These are phyloP conservation scores for Puma concolor DNA, from an alignment of 2,113 vertebrate species.

Conservation along the genomic window DNA sequence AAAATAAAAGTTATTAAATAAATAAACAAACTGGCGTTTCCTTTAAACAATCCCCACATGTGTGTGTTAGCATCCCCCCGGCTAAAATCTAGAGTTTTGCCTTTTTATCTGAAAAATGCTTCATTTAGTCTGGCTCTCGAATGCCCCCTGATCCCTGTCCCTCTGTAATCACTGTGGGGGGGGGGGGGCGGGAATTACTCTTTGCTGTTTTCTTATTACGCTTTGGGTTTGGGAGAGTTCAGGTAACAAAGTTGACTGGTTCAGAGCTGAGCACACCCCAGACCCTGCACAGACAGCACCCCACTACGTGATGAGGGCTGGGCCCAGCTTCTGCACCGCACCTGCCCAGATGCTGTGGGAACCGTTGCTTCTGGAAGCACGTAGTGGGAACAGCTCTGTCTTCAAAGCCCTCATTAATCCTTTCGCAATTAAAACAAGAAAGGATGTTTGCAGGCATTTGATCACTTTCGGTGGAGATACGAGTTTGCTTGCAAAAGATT, in stretches of 20 bases:
- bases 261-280: background rate
- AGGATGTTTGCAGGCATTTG: slow-evolving; percentile 65
- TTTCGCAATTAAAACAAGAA: slow-evolving; percentile 76
- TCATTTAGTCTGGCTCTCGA: background rate
- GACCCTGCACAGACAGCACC: background rate
- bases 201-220: slow-evolving; percentile 14
- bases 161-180: background rate
- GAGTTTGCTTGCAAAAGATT: slow-evolving; percentile 60
- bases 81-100: slow-evolving; percentile 36
- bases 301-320: background rate
- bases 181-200: background rate
- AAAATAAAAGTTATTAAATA: too few species aligned
- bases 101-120: slow-evolving; percentile 63
- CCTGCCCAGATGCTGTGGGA: background rate
- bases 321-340: background rate
- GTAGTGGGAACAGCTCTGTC: background rate
- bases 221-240: slow-evolving; percentile 48
- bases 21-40: background rate
- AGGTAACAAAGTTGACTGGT: slow-evolving; percentile 43
- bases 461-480: slow-evolving; percentile 45
- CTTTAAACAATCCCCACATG: background rate
- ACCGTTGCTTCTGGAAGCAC: background rate
- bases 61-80: background rate
- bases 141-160: background rate
- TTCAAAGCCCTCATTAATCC: slow-evolving; percentile 70